Base-by-base conservation (phyloP, 1,140 invertebrate genomes). In the Meloidogyne hapla region DNA sequence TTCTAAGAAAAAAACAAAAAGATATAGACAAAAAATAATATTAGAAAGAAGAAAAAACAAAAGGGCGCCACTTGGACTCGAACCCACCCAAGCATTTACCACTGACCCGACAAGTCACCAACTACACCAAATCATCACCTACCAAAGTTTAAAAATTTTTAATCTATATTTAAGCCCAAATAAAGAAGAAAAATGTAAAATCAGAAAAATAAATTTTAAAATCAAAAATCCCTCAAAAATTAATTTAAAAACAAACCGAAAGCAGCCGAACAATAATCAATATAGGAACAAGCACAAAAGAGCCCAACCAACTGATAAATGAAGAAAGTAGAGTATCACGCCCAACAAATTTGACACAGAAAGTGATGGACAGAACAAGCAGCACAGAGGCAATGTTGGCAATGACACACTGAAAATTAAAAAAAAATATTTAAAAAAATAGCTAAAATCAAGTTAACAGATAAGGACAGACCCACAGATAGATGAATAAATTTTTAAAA, bases 211-310 rank as follows among this genome's bases (percentile, higher is more conserved):
- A 68, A 68, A 2, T 2, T 33, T 13, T 12, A 12, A 25, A 38
- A n/a, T n/a, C n/a, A n/a, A 21, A n/a, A 5, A n/a, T n/a, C 13
- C 4, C 12, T n/a, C n/a, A n/a, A 23, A 33, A 69, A 40, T 28
- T 69, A 13, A 23, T 33, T 23, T 21, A 18, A 56, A 64, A 8
- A 33, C 21, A 63, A 25, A 73, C 71, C 71, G 71, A 73, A n/a
- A 73, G 40, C 21, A 73, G 71, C 40, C 82, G 65, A 45, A 81
- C 72, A 21, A 73, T 21, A n/a, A 85, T 25, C 61, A 84, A 85
- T 18, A 85, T 67, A 12, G 82, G 83, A 21, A 84, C 5, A 13
- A 85, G 56, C 0, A 82, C 13, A 28, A 77, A 42, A 12, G 25
- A 56, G 3, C 81, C 71, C 38, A 85, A 74, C 15, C 42, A 80